Evolutionary conservation across 1,140 invertebrate species (phyloP), one percentile per base, ranked within the genome.

Genomic region (Hylaeus volcanicus): DNA sequence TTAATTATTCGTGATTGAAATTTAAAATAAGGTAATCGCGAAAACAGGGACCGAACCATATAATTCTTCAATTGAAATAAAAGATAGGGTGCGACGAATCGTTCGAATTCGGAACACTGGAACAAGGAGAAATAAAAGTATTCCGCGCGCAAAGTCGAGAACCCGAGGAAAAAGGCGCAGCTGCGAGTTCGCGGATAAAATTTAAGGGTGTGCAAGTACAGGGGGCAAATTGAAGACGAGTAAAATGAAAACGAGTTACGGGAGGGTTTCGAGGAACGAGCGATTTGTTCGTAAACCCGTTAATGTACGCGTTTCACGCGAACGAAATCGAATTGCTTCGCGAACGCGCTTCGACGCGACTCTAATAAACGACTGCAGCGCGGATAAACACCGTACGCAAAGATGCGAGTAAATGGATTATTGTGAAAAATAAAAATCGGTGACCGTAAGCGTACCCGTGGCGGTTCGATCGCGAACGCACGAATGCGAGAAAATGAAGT

Each of bases 351-450:
- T 63, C 60, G 53, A 65, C 39, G 51, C 71, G 56, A 73, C 53
- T 53, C 51, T 71, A 71, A 82, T 60, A 12, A 77, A 69, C 58
- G 79, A 72, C 66, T 73, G 68, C 77, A 73, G 56, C 68, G 14
- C 48, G 60, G 81, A 79, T 83, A 73, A 78, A 78, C 56, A 53
- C 39, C 74, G 45, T 64, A 64, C 48, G 79, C 64, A 51, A 65
- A 75, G 56, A 53, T 55, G 70, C 41, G 43, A 26, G 63, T 76
- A 83, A 71, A 58, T 72, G 45, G 69, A 63, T 78, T 79, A 72
- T 53, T 37, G 51, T 63, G 61, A 68, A 74, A 84, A 84, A 85
- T 58, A 81, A 81, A 85, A 79, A 65, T 71, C 60, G 60, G 11
- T 0, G 26, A 43, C 37, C 39, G 11, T 60, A 55, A 64, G 69